These are phyloP conservation scores for Frankliniella fusca DNA, from an alignment of 2,888 invertebrate species.

Conservation along the genomic window DNA sequence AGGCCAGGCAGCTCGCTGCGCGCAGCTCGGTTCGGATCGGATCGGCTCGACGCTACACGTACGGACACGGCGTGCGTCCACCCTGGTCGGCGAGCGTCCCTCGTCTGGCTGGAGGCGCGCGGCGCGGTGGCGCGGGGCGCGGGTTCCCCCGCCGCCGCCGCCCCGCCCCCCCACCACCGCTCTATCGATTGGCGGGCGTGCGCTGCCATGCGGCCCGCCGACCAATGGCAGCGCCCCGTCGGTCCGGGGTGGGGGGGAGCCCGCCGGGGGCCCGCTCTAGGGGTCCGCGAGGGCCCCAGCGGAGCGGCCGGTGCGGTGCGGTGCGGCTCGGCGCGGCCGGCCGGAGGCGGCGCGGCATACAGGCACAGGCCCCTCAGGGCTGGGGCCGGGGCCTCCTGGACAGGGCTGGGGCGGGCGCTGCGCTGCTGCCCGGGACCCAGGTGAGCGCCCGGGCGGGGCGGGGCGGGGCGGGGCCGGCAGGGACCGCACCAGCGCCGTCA, in stretches of 20 bases:
- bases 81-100: constrained; percentile 35
- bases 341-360: background rate
- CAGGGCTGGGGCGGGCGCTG: background rate
- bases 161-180: constrained; percentile 32
- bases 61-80: constrained; percentile 33
- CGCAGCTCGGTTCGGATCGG: constrained; percentile 42
- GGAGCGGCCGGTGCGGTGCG: background rate
- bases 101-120: constrained; percentile 34
- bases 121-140: constrained; percentile 32
- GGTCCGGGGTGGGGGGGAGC: background rate
- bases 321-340: background rate
- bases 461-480: background rate
- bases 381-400: background rate
- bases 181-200: background rate
- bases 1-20: constrained; percentile 46
- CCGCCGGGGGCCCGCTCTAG: too few relatives aligned
- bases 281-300: background rate
- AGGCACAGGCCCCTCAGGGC: background rate
- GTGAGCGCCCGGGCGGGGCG: background rate
- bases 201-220: constrained; percentile 8
- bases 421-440: background rate
- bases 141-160: constrained; percentile 32
- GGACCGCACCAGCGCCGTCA: background rate
- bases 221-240: background rate
- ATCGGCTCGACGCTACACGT: constrained; percentile 31